A percentile compares a stretch with the other conserved stretches of the same genome.
These are phyloP conservation scores for Tauraco hartlaubi DNA, from an alignment of 2,797 vertebrate genomes.

Conservation along the genomic window DNA sequence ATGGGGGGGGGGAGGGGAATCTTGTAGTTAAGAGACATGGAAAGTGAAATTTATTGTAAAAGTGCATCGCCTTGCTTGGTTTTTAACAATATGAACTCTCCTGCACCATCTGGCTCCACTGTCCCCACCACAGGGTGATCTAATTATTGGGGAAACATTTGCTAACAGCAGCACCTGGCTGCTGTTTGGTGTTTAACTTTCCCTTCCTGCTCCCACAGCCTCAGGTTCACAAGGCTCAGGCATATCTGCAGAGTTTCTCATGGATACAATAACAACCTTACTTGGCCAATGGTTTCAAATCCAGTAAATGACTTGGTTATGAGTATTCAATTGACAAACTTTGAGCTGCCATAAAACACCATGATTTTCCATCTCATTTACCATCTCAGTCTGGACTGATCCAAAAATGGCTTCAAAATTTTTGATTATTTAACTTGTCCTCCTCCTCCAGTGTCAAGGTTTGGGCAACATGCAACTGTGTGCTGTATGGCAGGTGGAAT, in stretches of 20 bases:
- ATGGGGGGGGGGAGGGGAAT: accelerated
- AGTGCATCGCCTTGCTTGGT: background rate
- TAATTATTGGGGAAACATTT: conserved; percentile 41
- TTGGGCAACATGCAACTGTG: accelerated
- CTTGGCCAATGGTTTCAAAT: background rate
- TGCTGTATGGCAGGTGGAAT: background rate
- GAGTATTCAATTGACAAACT: background rate
- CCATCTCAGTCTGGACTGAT: background rate
- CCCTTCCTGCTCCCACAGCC: background rate
- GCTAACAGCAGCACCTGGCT: conserved; percentile 44
- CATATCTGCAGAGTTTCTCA: background rate
- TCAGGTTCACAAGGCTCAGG: background rate
- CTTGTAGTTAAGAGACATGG: background rate
- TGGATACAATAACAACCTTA: background rate
- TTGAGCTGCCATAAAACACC: background rate
- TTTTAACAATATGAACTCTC: background rate
- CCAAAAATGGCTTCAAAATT: background rate
- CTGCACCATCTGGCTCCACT: background rate
- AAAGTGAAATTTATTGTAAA: conserved; percentile 13
- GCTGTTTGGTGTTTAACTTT: conserved; percentile 33
- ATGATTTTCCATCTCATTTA: background rate
- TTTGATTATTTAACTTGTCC: background rate
- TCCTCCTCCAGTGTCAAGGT: background rate
- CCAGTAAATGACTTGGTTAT: background rate
- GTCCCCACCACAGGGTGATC: background rate